Evolutionary conservation across 2,888 invertebrate species (phyloP), one percentile per base, ranked within the genome.

Genomic region (Cepaea hortensis): DNA sequence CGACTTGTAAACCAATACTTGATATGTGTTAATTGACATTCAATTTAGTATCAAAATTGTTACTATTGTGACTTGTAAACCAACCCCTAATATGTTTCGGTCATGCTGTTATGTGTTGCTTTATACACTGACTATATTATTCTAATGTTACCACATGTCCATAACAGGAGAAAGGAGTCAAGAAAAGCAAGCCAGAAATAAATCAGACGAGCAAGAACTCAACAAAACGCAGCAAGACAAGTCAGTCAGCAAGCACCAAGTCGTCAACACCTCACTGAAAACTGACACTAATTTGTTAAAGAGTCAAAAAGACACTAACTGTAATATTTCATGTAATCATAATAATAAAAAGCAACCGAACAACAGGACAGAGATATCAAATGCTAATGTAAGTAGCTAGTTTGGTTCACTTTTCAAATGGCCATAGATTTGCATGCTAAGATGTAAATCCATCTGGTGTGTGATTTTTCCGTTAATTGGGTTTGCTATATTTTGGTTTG

Each of bases 201-300:
- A 80, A 75, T 79, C 70, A 77, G 88, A 62, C 62, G 62, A 85
- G 73, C 73, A 72, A 82, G 76, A 68, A 73, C 18, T 65, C 85
- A 75, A 72, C 85, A 85, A 80, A 85, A 70, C 82, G 83, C 84
- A 50, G 50, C 85, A 85, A 85, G 79, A 65, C 85, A 85, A 77
- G 72, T 62, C 76, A 82, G 72, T 55, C 75, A 81, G 50, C 77
- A 79, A 55, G 48, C 81, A 77, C 48, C 85, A 82, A 85, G 85
- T 18, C 82, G 85, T 61, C 79, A 65, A 82, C 73, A 82, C 82
- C 48, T 55, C 72, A 65, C 23, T 82, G 82, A 82, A 73, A 55
- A 70, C 82, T 23, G 55, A 73, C n/a, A 72, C 73, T 23, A 82
- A 82, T 55, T 23, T 46, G 18, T 70, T 73, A 72, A 70, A 82